These are phyloP conservation scores for Hypothenemus hampei DNA, from an alignment of 1,140 invertebrate species.

Conservation along the genomic window DNA sequence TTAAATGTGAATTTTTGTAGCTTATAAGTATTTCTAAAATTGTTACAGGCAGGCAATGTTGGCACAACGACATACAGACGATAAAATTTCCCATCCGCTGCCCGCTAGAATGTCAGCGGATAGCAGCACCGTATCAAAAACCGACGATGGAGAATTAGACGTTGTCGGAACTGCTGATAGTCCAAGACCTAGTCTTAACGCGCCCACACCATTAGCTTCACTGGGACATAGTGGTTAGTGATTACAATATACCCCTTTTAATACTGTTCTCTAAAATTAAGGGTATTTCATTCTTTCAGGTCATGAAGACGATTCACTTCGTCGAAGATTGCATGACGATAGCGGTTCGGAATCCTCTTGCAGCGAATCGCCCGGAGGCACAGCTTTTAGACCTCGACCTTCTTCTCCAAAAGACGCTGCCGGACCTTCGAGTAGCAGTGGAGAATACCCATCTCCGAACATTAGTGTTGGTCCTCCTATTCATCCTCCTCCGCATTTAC, in stretches of 20 bases:
- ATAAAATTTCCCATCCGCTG: conserved; percentile 47
- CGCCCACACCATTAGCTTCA: conserved; percentile 37
- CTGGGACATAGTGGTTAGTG: conserved; percentile 40
- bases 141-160: conserved; percentile 81
- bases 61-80: conserved; percentile 57
- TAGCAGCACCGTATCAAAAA: conserved; percentile 52
- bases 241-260: background rate
- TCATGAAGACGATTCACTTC: conserved; percentile 46
- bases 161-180: conserved; percentile 78
- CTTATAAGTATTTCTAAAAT: conserved; percentile 34
- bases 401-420: conserved; percentile 50
- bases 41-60: conserved; percentile 76
- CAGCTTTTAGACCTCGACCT: conserved; percentile 54
- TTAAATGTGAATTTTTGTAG: no score
- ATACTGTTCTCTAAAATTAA: background rate
- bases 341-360: conserved; percentile 62
- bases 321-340: conserved; percentile 55
- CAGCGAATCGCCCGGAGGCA: conserved; percentile 55
- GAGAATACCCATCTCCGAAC: conserved; percentile 72
- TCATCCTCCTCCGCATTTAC: conserved; percentile 72
- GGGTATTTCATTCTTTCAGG: conserved; percentile 29
- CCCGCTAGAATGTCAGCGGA: conserved; percentile 45
- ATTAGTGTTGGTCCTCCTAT: conserved; percentile 83
- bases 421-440: conserved; percentile 51
- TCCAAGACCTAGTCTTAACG: conserved; percentile 53